Percentiles rank a stretch among this genome's conserved stretches.
These are phyloP conservation scores for Mayetiola destructor DNA, from an alignment of 2,888 invertebrate species.

Conservation along the genomic window DNA sequence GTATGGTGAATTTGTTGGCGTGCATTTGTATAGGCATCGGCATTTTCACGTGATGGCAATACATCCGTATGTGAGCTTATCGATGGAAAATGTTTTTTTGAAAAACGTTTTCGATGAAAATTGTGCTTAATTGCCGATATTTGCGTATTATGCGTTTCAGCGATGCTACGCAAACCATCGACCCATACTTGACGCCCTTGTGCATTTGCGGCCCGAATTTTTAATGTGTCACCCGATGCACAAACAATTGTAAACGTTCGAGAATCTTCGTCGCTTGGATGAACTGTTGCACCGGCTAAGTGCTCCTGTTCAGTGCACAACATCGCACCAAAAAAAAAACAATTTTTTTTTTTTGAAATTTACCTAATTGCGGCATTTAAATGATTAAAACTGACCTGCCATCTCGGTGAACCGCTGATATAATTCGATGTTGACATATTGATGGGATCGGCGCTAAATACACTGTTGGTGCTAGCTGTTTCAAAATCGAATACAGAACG, in stretches of 20 bases:
- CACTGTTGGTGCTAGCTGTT: background rate
- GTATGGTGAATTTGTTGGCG: constrained; percentile 73
- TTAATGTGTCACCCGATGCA: constrained; percentile 82
- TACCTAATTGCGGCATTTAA: background rate
- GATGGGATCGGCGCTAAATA: background rate
- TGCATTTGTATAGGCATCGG: constrained; percentile 76
- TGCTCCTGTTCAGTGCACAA: constrained; percentile 35
- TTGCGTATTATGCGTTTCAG: background rate
- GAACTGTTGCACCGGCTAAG: constrained; percentile 83
- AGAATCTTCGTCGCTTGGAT: constrained; percentile 94
- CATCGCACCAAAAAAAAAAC: too few species aligned
- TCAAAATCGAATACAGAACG: background rate
- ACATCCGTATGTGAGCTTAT: constrained; percentile 50
- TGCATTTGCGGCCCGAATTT: constrained; percentile 76
- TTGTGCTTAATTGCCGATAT: background rate
- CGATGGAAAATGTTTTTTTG: constrained; percentile 12
- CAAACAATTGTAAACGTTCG: constrained; percentile 93
- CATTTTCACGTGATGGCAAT: constrained; percentile 64
- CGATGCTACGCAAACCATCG: background rate
- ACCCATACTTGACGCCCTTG: constrained; percentile 87
- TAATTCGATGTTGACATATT: background rate
- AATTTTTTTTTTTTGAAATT: too few species aligned
- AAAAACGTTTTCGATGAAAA: constrained; percentile 7
- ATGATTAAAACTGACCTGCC: constrained; percentile 33
- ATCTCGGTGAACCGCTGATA: constrained; percentile 48